Base-by-base conservation (phyloP, 2,888 invertebrate species). In the Acrobasis repandana region DNA sequence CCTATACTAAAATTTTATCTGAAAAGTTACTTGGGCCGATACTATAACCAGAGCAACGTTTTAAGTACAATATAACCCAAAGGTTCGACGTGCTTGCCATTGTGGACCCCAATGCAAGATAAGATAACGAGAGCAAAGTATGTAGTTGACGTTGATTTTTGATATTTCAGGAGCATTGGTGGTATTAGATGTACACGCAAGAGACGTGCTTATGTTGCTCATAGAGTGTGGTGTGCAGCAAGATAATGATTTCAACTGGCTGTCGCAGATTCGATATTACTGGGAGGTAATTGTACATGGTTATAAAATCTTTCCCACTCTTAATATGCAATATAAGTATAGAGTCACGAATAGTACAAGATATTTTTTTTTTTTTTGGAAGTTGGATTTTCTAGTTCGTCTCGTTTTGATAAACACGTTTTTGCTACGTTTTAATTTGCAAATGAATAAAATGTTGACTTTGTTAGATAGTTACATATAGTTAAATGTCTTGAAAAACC, bases 101-200 rank as follows among this genome's bases (percentile, higher is more conserved):
- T n/a, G n/a, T n/a, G n/a, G n/a, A n/a, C n/a, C n/a, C n/a, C n/a
- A n/a, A n/a, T n/a, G n/a, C n/a, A n/a, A n/a, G n/a, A n/a, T n/a
- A n/a, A n/a, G n/a, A n/a, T n/a, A n/a, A n/a, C n/a, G n/a, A n/a
- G n/a, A n/a, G n/a, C n/a, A 38, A 6, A 38, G 38, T 38, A 6
- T 5, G 28, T 5, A 28, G 28, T 28, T 28, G 1, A 43, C 43
- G 4, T 14, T n/a, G n/a, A 43, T 6, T 11, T 43, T 57, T 56
- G 34, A 49, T 50, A 56, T 70, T 74, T 58, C 70, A 95, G 96
- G 98, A 61, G 98, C 98, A 0, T 86, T 98, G 66, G 97, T 98
- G 0, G 97, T 98, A 9, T 88, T 98, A 66, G 98, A 98, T 80
- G 98, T 98, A 0, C 98, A 99, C 80, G 97, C 97, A 0, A 94